Evolutionary conservation across 2,797 vertebrate genomes (phyloP).

Genomic region (Apogon talboti): DNA sequence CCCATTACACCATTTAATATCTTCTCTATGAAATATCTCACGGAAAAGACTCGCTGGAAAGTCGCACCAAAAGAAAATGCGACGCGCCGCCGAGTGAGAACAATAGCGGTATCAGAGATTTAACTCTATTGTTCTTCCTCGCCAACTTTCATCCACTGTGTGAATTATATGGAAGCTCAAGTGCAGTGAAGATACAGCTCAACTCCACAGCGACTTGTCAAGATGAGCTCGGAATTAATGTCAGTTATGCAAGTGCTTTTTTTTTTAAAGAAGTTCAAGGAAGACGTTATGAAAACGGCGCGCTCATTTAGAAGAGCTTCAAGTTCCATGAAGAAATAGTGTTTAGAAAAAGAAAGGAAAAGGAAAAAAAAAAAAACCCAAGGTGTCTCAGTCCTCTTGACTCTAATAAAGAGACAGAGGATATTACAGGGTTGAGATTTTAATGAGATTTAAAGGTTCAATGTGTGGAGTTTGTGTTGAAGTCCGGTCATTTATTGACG

Average conservation of each 20-base stretch:
- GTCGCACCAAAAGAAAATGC: not conserved
- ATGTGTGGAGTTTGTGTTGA: too few species aligned
- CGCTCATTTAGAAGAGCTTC: conserved; percentile 3
- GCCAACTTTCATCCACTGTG: conserved; percentile 12
- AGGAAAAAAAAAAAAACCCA: too few species aligned
- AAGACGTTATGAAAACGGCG: conserved; percentile 34
- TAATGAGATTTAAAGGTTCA: not conserved
- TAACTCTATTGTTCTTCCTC: conserved; percentile 19
- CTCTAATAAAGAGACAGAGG: not conserved
- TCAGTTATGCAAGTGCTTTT: conserved; percentile 43
- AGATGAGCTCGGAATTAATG: conserved; percentile 69
- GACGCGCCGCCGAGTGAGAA: conserved; percentile 18
- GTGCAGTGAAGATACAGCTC: conserved; percentile 30
- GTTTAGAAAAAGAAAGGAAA: not conserved
- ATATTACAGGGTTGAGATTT: not conserved
- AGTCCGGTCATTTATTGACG: too few species aligned
- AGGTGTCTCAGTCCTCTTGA: not conserved
- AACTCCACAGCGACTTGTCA: conserved; percentile 61
- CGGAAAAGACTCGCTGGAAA: conserved; percentile 5
- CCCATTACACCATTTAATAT: not conserved
- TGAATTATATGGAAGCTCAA: conserved; percentile 17
- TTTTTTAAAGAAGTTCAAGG: conserved; percentile 15
- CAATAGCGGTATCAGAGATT: conserved; percentile 40
- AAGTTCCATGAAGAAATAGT: conserved; percentile 2
- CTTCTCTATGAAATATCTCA: not conserved